Conservation (phyloP, 2,888 invertebrate species). For the Epinotia brunnichana region DNA sequence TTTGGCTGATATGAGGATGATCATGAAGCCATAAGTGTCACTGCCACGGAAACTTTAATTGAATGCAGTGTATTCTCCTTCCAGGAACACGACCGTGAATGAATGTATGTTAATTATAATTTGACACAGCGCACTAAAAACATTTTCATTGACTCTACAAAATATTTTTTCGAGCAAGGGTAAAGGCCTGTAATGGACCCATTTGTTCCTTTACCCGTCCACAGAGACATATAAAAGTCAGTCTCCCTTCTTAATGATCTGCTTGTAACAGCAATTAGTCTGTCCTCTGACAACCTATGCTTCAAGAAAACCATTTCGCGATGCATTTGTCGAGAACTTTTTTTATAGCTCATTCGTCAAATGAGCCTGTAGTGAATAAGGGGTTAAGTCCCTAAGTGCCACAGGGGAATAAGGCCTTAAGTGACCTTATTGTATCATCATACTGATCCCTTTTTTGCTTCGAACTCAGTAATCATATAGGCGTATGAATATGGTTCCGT, state of each 20-base stretch:
- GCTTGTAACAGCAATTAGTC: constrained; percentile 35
- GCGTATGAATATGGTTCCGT: constrained; percentile 4
- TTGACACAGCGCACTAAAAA: not conserved
- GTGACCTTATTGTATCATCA: not conserved
- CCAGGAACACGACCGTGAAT: too few species aligned
- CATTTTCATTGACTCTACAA: not conserved
- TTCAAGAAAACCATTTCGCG: constrained; percentile 38
- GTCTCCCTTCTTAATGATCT: constrained; percentile 36
- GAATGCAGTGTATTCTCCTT: too few species aligned
- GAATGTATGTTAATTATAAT: not conserved
- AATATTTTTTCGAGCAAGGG: constrained; percentile 17
- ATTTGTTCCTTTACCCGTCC: constrained; percentile 32
- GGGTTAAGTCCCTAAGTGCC: not conserved
- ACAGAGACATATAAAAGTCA: constrained; percentile 38
- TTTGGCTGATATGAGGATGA: too few species aligned
- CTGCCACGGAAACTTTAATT: too few species aligned
- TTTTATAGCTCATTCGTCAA: constrained; percentile 38
- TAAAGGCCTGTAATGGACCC: constrained; percentile 23
- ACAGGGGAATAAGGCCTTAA: not conserved
- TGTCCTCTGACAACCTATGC: constrained; percentile 32
- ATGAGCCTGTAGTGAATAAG: not conserved
- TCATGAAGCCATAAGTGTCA: too few species aligned
- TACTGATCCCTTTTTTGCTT: not conserved
- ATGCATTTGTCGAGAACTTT: constrained; percentile 37
- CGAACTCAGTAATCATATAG: not conserved